Conservation (phyloP, 2,888 invertebrate genomes). For the Eupeodes luniger region DNA sequence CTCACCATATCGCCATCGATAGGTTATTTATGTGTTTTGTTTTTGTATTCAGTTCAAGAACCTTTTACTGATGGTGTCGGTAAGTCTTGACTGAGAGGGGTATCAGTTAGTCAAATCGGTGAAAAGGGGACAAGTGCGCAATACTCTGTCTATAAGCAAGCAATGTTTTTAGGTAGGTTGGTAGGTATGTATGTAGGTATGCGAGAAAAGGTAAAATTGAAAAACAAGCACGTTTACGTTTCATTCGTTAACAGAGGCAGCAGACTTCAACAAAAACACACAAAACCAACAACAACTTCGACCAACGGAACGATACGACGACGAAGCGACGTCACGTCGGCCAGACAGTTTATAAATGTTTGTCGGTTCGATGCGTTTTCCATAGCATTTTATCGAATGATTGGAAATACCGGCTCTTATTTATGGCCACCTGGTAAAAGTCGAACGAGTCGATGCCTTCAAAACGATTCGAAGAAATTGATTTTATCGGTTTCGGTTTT, state of each 20-base stretch:
- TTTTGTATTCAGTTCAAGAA: conserved; percentile 50
- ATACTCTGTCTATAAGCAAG: background rate
- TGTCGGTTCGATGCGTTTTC: conserved; percentile 70
- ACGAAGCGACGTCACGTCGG: conserved; percentile 41
- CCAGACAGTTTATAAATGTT: conserved; percentile 49
- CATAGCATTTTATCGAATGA: conserved; percentile 72
- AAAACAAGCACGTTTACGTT: conserved; percentile 70
- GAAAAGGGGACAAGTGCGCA: conserved; percentile 6
- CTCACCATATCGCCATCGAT: conserved; percentile 50
- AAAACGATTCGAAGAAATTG: conserved; percentile 79
- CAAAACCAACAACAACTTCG: conserved; percentile 23
- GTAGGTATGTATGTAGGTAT: background rate
- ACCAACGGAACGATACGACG: conserved; percentile 29
- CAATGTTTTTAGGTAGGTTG: too few species aligned
- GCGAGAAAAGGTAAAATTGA: conserved; percentile 66
- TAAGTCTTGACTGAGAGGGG: background rate
- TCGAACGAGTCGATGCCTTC: conserved; percentile 82
- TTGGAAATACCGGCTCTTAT: conserved; percentile 75
- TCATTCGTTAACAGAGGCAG: conserved; percentile 59
- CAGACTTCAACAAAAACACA: background rate
- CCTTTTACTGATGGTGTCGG: conserved; percentile 30
- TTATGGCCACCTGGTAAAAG: conserved; percentile 81
- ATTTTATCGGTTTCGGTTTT: conserved; percentile 79
- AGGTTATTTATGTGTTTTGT: conserved; percentile 66
- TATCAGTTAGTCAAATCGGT: background rate